These are phyloP conservation scores for Anguilla anguilla DNA, from an alignment of 2,797 vertebrate genomes.

Conservation along the genomic window DNA sequence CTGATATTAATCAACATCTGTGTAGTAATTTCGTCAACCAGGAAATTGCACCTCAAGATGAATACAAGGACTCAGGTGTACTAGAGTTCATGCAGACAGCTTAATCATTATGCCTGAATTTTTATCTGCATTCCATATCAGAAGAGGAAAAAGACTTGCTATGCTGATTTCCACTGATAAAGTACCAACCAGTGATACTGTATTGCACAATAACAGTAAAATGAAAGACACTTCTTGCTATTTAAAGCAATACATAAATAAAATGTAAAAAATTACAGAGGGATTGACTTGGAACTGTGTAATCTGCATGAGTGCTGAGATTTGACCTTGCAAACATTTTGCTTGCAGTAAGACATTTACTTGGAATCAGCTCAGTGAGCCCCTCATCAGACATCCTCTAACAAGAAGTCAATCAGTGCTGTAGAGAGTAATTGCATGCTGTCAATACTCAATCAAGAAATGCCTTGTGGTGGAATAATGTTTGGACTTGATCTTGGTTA, in stretches of 20 bases:
- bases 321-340: slow-evolving; percentile 53
- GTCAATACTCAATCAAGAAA: slow-evolving; percentile 60
- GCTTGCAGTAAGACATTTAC: slow-evolving; percentile 48
- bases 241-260: slow-evolving; percentile 9
- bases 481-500: slow-evolving; percentile 52
- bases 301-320: slow-evolving; percentile 45
- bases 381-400: slow-evolving; percentile 54
- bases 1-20: slow-evolving; percentile 31
- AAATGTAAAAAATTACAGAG: slow-evolving; percentile 1
- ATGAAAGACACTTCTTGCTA: neutral
- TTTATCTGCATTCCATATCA: slow-evolving; percentile 1
- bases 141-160: neutral
- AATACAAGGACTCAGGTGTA: slow-evolving; percentile 20
- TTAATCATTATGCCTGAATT: neutral
- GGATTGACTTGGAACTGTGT: slow-evolving; percentile 34
- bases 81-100: slow-evolving; percentile 2
- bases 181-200: neutral
- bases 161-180: neutral
- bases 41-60: slow-evolving; percentile 23
- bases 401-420: slow-evolving; percentile 53
- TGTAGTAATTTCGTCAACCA: slow-evolving; percentile 18
- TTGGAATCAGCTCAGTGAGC: slow-evolving; percentile 52
- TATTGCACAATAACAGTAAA: neutral
- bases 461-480: slow-evolving; percentile 56
- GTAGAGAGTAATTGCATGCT: slow-evolving; percentile 53